Evolutionary conservation across 2,797 vertebrate genomes (phyloP).

Genomic region (Myotis pilosus): DNA sequence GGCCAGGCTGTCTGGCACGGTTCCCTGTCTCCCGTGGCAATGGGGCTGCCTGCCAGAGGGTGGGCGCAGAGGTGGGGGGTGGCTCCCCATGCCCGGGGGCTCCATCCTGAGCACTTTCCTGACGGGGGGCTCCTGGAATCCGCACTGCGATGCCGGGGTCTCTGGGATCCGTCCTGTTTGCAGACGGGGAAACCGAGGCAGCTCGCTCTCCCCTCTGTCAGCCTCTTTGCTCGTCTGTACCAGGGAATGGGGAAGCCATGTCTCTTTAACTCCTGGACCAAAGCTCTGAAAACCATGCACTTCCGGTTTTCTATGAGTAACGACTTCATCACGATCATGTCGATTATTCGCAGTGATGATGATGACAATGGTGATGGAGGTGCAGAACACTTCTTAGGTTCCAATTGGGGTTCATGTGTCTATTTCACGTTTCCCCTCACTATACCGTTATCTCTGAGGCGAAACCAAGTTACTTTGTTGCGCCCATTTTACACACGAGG

Average conservation of each 20-base stretch:
- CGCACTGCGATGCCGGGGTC: accelerated
- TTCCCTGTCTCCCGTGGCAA: neutral
- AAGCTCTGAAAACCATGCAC: neutral
- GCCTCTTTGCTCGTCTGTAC: neutral
- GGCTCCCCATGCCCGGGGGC: neutral
- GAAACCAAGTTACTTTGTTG: neutral
- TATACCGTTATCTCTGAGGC: accelerated
- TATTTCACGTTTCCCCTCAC: neutral
- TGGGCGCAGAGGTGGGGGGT: neutral
- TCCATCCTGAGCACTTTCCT: neutral
- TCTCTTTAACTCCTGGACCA: neutral
- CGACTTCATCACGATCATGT: neutral
- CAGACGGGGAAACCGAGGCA: neutral
- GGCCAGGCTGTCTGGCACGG: neutral
- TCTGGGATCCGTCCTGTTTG: neutral
- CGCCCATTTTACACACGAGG: neutral
- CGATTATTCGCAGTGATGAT: neutral
- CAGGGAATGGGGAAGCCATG: accelerated
- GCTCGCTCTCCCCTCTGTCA: neutral
- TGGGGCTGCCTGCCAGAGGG: neutral
- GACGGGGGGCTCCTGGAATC: neutral
- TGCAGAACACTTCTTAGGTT: no score
- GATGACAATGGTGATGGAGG: neutral
- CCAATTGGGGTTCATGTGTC: no score
- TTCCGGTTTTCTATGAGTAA: neutral